Conservation (phyloP, 2,113 vertebrate species). For the Oreocharis arfaki region DNA sequence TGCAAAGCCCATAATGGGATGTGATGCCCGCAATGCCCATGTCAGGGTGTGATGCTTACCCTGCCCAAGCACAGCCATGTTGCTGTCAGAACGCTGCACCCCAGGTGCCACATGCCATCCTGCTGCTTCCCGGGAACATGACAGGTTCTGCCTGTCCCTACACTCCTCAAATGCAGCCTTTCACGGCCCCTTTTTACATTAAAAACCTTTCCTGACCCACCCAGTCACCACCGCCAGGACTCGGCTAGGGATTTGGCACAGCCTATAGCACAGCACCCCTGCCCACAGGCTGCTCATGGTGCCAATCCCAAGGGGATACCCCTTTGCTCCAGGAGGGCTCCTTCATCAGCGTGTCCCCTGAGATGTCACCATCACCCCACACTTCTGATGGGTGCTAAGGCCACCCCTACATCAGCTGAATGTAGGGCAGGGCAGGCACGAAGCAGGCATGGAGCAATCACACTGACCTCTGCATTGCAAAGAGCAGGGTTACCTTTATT, state of each 20-base stretch:
- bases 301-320: neutral
- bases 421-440: neutral
- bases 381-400: rapidly evolving
- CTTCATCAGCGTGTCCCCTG: neutral
- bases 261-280: neutral
- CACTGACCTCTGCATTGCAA: rapidly evolving
- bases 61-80: neutral
- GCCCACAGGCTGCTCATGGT: rapidly evolving
- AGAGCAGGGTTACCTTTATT: neutral
- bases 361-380: neutral
- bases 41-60: neutral
- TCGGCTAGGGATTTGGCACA: neutral
- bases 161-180: rapidly evolving
- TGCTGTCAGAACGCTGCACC: rapidly evolving
- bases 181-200: neutral
- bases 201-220: neutral
- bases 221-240: neutral
- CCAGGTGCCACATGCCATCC: neutral
- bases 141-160: rapidly evolving
- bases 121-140: neutral
- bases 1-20: neutral
- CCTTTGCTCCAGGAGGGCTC: neutral
- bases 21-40: rapidly evolving
- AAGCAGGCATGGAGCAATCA: neutral
- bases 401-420: rapidly evolving